Base-by-base conservation (phyloP, 2,113 vertebrate species). In the Steatornis caripensis region DNA sequence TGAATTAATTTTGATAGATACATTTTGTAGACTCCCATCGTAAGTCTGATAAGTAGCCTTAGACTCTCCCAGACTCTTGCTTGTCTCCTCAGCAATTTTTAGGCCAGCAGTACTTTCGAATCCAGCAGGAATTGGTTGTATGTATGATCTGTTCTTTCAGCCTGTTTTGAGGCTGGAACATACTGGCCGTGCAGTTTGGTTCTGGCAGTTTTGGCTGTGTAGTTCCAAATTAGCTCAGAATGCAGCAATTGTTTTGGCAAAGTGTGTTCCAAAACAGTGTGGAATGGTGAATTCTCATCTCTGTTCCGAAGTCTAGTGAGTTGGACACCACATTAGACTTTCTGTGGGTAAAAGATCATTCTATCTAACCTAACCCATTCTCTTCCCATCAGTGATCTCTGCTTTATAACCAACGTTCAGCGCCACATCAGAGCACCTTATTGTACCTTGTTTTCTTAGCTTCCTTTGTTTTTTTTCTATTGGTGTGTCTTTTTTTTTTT, bases 311-410 rank as follows among this genome's bases (percentile, higher is more conserved):
- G 32, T 62, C 58, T 66, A 2, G 16, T 51, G 78, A 68, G 37
- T 37, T 92, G 23, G n/a, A 45, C 13, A 62, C 10, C 7, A 29
- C 4, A 1, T 49, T 57, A 46, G 29, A 37, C 8, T 19, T 8
- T 30, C 7, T 23, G 7, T 9, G 23, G 10, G 6, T 55, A 34
- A 62, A 81, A 77, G 15, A 39, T 32, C 0, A 0, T 82, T 74
- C 19, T 20, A 2, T 60, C 24, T 60, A 69, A 54, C 6, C 5
- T 71, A 41, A 61, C 4, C 3, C 4, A 9, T 65, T 51, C 11
- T 71, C 9, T 77, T 79, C 10, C 16, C 2, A 5, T 60, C 18
- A 3, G 6, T 5, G 15, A 41, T 85, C 29, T 68, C 22, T 87
- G 64, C 11, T 76, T 15, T 64, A 0, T 45, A 72, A 49, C 45